Evolutionary conservation across 2,888 invertebrate genomes (phyloP), one percentile per base, ranked within the genome.

Genomic region (Erebia ligea): DNA sequence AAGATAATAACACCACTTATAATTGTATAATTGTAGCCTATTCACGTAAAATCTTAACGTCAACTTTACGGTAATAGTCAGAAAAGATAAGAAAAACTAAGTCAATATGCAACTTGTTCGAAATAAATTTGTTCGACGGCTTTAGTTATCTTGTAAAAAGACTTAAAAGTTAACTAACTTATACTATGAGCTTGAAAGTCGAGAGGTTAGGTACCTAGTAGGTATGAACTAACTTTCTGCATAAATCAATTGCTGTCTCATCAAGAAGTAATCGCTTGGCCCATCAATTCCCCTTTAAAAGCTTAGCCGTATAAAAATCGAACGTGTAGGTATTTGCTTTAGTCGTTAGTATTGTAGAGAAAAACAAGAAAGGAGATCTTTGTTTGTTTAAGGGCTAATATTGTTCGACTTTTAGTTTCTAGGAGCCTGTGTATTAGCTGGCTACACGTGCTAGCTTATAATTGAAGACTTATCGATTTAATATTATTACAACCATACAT

Each of bases 401-500:
- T 69, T 64, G 67, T 69, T 52, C 56, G 66, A 45, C 17, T 59
- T 52, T 62, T 50, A 58, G 45, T 48, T 58, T 48, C 54, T 48
- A 59, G 61, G 67, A 21, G 25, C 25, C 52, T 65, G 59, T 45
- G 56, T 5, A n/a, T 9, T 17, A 9, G 2, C 13, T 13, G 15
- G 3, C 34, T 1, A 34, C 6, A 34, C 34, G 6, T 34, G 34
- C 6, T 34, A 6, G 34, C 34, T 34, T 34, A 34, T 34, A 34
- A 34, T 15, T 25, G 11, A 57, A 25, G 34, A 34, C 15, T 34
- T 34, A 34, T 15, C n/a, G 15, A 25, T 25, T 58, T n/a, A n/a
- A 58, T n/a, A n/a, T n/a, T n/a, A n/a, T 58, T 34, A n/a, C 15
- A 58, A 58, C 9, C 57, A 58, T 34, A 58, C 2, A 58, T 25